Percentiles rank a stretch among this genome's conserved stretches.
These are phyloP conservation scores for Carcharodon carcharias DNA, from an alignment of 2,797 vertebrate genomes.

Conservation along the genomic window DNA sequence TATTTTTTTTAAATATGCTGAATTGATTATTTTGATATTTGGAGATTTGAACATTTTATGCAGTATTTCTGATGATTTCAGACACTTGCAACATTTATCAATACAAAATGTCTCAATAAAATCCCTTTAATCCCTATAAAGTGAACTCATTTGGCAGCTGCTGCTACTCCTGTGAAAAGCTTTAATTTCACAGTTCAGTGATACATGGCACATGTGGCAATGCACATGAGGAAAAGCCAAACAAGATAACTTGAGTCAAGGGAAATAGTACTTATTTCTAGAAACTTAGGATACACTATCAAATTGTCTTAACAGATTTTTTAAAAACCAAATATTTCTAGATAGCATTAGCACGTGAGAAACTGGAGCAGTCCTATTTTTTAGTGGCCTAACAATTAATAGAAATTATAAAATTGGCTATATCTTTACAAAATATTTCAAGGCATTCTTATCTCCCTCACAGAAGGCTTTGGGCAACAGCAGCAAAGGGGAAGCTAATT, in stretches of 20 bases:
- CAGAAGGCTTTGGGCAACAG: neutral
- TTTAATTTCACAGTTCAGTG: slow-evolving; percentile 28
- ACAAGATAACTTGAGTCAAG: neutral
- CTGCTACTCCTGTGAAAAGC: neutral
- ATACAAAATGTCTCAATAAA: slow-evolving; percentile 22
- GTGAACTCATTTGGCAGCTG: neutral
- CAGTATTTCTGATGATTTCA: neutral
- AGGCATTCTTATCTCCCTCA: neutral
- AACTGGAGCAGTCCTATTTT: neutral
- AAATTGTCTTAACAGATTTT: neutral
- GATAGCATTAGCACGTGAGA: neutral
- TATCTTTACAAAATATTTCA: neutral
- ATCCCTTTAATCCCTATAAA: neutral
- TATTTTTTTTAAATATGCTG: neutral
- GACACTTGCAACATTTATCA: slow-evolving; percentile 18
- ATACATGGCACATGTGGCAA: neutral
- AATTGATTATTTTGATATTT: neutral
- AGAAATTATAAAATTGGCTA: neutral
- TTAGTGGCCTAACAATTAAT: neutral
- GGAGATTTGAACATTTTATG: neutral
- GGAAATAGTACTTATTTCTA: neutral
- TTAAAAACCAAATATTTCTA: neutral
- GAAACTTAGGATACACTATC: neutral
- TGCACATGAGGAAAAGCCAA: neutral
- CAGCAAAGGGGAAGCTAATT: neutral